Percentiles rank a stretch among this genome's conserved stretches.
Conservation (phyloP, 2,113 vertebrate species). For the Himantopus leucocephalus region DNA sequence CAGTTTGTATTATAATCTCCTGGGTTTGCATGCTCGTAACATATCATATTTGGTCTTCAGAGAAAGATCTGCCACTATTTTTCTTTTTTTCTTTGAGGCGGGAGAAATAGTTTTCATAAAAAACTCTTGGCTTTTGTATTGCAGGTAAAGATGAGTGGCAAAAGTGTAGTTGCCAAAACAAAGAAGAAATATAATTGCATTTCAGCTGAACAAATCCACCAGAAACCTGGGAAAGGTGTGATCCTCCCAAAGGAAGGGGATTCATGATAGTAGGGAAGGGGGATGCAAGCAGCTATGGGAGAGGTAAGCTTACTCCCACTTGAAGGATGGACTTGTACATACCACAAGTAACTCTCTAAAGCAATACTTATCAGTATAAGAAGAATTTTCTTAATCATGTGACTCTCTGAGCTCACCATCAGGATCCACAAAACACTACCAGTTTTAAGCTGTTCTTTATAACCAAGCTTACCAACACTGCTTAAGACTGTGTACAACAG, state of each 20-base stretch:
- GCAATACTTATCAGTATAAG: rapidly evolving
- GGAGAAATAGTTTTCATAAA: neutral
- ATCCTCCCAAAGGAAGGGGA: neutral
- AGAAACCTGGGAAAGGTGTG: neutral
- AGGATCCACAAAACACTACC: neutral
- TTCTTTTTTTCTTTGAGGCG: neutral
- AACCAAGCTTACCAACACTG: neutral
- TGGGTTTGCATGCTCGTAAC: neutral
- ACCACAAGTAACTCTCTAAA: neutral
- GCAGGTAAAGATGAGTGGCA: neutral
- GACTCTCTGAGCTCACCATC: neutral
- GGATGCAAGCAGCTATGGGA: neutral
- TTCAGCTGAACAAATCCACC: neutral
- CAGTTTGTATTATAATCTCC: neutral
- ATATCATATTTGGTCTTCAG: neutral
- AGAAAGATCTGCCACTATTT: neutral
- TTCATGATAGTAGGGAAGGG: neutral
- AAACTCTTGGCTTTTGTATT: neutral
- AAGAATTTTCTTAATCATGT: neutral
- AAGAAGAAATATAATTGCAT: neutral
- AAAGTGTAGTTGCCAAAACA: neutral
- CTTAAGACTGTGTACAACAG: neutral
- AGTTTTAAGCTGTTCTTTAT: neutral
- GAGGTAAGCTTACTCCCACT: neutral
- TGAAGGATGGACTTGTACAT: neutral